Base-by-base conservation (phyloP, 2,113 vertebrate species). In the Pachyramphus minor region DNA sequence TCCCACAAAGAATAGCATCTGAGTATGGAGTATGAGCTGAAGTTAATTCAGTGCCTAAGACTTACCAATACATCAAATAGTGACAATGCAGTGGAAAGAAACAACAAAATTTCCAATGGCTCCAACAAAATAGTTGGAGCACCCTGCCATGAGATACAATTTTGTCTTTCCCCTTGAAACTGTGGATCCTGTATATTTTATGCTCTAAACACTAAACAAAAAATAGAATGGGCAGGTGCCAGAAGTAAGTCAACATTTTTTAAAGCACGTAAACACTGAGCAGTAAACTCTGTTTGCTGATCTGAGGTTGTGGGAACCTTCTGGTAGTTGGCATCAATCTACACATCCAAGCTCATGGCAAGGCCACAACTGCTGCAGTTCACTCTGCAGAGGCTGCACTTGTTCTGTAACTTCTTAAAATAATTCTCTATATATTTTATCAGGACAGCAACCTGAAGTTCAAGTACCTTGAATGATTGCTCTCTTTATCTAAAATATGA, bases 401-500 rank as follows among this genome's bases (percentile, higher is more conserved):
- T 39, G 2, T 52, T 64, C 87, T 47, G 66, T 27, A 93, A 52
- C 58, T 73, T 67, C 93, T 71, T 91, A 91, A 97, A 97, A 95
- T 95, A 96, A 97, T 96, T 71, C 79, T 35, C 50, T 60, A 2
- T 75, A 2, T 89, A 9, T 91, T 95, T 81, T 96, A 95, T 94
- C 89, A 52, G 81, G 17, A 31, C 68, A 84, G 76, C 56, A 86
- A 72, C 91, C 74, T 90, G 84, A 97, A 92, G 71, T 96, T 94
- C 89, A 93, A 91, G 89, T 28, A 6, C 81, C 84, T 81, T 80
- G 90, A 89, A 95, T 7, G 15, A 83, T 91, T 97, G 94, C 92
- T 96, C 1, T 2, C 84, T 93, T 95, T 72, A 79, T 87, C 93
- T 87, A 63, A 97, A 97, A 93, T 64, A 86, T 67, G 59, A 96